These are phyloP conservation scores for Porites divaricata DNA, from an alignment of 92 coral and sea anemone species.

Conservation along the genomic window DNA sequence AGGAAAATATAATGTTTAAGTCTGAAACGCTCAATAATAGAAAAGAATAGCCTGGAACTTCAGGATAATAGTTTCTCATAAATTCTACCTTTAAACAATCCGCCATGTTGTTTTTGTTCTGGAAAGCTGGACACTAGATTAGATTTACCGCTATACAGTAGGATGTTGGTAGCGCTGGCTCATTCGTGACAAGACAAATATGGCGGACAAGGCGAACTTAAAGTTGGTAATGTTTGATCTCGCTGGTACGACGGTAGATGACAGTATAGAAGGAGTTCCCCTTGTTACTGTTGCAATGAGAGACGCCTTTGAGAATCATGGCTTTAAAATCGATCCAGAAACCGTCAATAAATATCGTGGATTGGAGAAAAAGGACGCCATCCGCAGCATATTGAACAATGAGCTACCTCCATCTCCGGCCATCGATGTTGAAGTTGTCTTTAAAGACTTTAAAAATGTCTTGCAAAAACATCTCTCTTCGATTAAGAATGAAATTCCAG, in stretches of 20 bases:
- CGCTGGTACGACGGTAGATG: conserved; percentile 97
- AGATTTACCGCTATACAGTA: conserved; percentile 24
- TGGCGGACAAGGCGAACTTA: conserved; percentile 61
- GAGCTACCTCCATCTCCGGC: conserved; percentile 7
- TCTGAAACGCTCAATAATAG: background rate
- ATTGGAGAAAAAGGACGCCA: conserved; percentile 92
- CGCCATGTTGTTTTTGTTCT: conserved; percentile 38
- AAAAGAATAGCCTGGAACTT: no score
- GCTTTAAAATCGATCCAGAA: conserved; percentile 61
- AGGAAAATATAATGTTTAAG: background rate
- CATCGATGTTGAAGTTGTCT: conserved; percentile 59
- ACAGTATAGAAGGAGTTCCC: conserved; percentile 86
- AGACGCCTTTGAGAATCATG: conserved; percentile 81
- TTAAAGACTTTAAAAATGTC: conserved; percentile 76
- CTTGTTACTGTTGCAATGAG: conserved; percentile 88
- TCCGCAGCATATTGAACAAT: conserved; percentile 49
- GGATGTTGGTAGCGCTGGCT: background rate
- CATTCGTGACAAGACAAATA: conserved; percentile 16
- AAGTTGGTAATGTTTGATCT: conserved; percentile 90
- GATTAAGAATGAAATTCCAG: conserved; percentile 89
- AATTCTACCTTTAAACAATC: conserved; percentile 70
- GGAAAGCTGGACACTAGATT: conserved; percentile 74
- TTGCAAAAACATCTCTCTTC: conserved; percentile 63
- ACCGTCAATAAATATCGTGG: conserved; percentile 92
- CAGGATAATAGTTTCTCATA: background rate